A percentile compares a stretch with the other conserved stretches of the same genome.
These are phyloP conservation scores for Macheiramphus alcinus DNA, from an alignment of 2,113 vertebrate genomes.

Conservation along the genomic window DNA sequence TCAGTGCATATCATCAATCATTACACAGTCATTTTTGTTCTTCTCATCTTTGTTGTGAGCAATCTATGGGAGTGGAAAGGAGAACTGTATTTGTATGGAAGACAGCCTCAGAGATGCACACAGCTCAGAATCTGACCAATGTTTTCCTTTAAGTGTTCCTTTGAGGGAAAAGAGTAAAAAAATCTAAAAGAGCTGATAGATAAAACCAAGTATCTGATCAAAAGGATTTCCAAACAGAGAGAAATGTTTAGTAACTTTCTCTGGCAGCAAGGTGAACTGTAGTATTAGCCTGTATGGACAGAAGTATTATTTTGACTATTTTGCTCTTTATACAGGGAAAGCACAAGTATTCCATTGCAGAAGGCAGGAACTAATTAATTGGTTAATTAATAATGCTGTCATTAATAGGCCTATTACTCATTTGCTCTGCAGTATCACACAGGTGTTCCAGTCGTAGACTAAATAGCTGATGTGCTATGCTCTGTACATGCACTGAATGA, in stretches of 20 bases:
- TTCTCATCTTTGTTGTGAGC: neutral
- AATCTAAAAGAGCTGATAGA: neutral
- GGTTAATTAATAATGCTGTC: neutral
- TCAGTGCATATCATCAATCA: neutral
- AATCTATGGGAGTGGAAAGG: neutral
- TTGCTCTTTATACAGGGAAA: neutral
- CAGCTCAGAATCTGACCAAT: neutral
- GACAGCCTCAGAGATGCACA: neutral
- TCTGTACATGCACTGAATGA: neutral
- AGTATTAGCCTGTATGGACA: neutral
- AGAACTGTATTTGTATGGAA: neutral
- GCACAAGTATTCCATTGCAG: neutral
- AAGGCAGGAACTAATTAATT: conserved; percentile 13
- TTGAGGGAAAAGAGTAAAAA: neutral
- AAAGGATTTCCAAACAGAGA: neutral
- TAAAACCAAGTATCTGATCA: neutral
- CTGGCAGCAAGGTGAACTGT: neutral
- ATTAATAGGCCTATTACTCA: conserved; percentile 19
- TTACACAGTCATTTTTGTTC: neutral
- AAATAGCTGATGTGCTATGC: neutral
- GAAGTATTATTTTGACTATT: neutral
- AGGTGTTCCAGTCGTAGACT: neutral
- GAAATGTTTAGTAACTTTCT: neutral
- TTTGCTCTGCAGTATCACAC: neutral
- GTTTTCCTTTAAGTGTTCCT: neutral